Base-by-base conservation (phyloP, 2,888 invertebrate genomes). In the Enchytraeus crypticus region DNA sequence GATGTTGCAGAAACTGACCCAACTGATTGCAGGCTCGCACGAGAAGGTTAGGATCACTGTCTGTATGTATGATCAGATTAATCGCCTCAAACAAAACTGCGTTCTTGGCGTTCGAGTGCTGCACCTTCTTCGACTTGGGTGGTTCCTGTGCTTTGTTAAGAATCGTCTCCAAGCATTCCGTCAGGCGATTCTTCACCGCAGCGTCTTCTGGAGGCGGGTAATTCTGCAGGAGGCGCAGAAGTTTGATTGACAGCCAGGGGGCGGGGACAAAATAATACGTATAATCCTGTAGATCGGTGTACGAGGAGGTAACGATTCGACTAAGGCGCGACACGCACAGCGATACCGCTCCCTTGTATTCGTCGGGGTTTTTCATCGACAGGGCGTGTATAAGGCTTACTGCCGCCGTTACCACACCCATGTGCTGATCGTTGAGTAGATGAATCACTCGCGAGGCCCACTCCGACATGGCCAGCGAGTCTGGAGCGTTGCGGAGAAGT, bases 201-300 rank as follows among this genome's bases (percentile, higher is more conserved):
- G 97, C 92, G 82, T 98, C 97, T 71, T 79, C 77, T 76, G 97
- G 97, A 26, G 97, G 96, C 67, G 95, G 95, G 76, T 98, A 99
- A 79, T 98, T 97, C 81, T 99, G 98, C 68, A 98, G 83, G 64
- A 99, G 84, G 71, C 97, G 85, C 66, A 98, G 82, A 61, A 99
- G 82, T 81, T 99, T 99, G 23, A 99, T 96, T 62, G 96, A 97
- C 38, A 99, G 85, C 98, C 98, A 99, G 21, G 98, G 98, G n/a
- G 97, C 98, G 70, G 98, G 97, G 65, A 99, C 97, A 84, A 99
- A 99, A 80, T 98, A 99, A 81, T 99, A 99, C 3, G 98, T 98
- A 79, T 99, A 99, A 82, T 99, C 98, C 83, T 98, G 97, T 68
- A 98, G 85, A 82, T 98, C 98, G 70, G 96, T 97, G 77, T 98